These are phyloP conservation scores for Bettongia penicillata DNA, from an alignment of 2,113 vertebrate genomes.

Conservation along the genomic window DNA sequence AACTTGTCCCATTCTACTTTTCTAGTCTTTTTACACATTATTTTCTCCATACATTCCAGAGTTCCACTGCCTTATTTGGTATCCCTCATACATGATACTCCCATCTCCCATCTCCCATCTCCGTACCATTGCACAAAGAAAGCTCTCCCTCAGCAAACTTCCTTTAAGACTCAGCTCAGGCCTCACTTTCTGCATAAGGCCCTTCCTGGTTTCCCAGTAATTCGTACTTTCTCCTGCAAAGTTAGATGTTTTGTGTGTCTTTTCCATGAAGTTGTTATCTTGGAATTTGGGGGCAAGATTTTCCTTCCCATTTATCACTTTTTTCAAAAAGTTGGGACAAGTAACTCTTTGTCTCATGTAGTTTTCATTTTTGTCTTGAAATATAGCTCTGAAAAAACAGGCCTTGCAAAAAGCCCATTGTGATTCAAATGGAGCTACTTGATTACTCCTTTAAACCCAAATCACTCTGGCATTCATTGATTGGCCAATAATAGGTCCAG, in stretches of 20 bases:
- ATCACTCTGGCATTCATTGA: neutral
- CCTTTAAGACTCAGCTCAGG: neutral
- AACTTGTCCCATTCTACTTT: neutral
- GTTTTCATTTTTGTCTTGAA: no score
- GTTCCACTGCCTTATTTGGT: neutral
- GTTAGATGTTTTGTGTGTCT: neutral
- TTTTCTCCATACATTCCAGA: neutral
- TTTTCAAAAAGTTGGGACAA: no score
- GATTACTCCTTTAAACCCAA: neutral
- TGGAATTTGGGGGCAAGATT: no score
- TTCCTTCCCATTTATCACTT: no score
- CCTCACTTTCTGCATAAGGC: neutral
- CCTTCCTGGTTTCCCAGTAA: neutral
- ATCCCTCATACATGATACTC: neutral
- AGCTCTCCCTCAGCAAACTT: neutral
- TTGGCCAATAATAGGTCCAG: neutral
- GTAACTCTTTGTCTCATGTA: no score
- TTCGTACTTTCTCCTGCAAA: neutral
- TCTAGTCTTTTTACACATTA: neutral
- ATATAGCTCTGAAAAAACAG: no score
- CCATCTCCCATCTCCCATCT: neutral
- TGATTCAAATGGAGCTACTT: no score
- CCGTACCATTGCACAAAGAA: neutral
- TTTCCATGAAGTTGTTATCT: no score
- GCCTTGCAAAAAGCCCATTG: no score